phyloP scores from a whole-genome alignment of 1,140 invertebrate species.

The Drosophila neocordata region DNA sequence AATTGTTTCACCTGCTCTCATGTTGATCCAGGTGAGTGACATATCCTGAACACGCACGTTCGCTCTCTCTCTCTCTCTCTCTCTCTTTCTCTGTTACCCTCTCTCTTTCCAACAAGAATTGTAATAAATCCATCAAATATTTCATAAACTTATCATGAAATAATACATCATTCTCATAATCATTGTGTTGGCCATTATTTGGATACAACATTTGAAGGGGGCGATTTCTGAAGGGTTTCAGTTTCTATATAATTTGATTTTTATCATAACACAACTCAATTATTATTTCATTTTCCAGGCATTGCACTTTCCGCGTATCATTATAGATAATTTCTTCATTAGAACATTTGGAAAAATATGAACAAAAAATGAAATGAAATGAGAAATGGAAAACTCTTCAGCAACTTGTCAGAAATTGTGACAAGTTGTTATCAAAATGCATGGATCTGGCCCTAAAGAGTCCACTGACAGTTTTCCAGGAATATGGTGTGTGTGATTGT shows the following conservation, averaged over 20 bases:
- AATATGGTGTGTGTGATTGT: slow-evolving; percentile 28
- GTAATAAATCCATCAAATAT: slow-evolving; percentile 77
- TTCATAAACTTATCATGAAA: slow-evolving; percentile 74
- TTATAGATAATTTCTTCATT: slow-evolving; percentile 81
- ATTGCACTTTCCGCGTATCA: slow-evolving; percentile 67
- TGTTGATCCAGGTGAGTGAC: slow-evolving; percentile 58
- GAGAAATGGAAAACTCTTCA: slow-evolving; percentile 31
- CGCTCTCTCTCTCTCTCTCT: not conserved
- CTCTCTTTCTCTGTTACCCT: not conserved
- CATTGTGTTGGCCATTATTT: slow-evolving; percentile 25
- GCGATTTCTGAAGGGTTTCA: slow-evolving; percentile 47
- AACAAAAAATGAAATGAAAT: no score
- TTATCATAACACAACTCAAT: slow-evolving; percentile 57
- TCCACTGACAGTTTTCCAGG: slow-evolving; percentile 64
- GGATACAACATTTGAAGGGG: not conserved
- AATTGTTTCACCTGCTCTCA: slow-evolving; percentile 41
- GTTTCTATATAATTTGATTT: slow-evolving; percentile 76
- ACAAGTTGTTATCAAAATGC: slow-evolving; percentile 70
- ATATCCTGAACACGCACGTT: slow-evolving; percentile 55
- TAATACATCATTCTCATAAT: slow-evolving; percentile 71
- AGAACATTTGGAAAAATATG: slow-evolving; percentile 39
- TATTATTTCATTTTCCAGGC: slow-evolving; percentile 70
- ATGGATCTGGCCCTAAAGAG: slow-evolving; percentile 37
- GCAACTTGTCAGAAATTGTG: slow-evolving; percentile 69
- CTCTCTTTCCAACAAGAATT: not conserved